These are phyloP conservation scores for Ctenicera cuprea DNA, from an alignment of 2,888 invertebrate species.

Conservation along the genomic window DNA sequence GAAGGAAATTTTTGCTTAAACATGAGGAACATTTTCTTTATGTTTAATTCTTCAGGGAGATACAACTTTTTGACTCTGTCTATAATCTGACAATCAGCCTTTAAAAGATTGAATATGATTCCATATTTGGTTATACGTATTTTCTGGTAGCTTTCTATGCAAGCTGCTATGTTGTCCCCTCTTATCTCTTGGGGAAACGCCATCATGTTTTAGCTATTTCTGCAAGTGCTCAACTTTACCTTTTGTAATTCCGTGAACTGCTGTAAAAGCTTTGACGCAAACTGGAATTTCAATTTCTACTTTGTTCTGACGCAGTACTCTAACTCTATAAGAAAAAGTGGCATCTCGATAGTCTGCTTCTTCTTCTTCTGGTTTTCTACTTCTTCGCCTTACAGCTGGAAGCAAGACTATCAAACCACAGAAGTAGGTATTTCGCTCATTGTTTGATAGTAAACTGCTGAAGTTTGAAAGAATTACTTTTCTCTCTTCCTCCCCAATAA, in stretches of 20 bases:
- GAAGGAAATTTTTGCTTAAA: not conserved
- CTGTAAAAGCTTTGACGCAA: conserved; percentile 28
- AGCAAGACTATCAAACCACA: conserved; percentile 14
- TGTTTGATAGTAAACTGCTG: not conserved
- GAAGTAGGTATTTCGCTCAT: conserved; percentile 18
- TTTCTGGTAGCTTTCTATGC: not conserved
- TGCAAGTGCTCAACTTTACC: conserved; percentile 13
- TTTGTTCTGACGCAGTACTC: not conserved
- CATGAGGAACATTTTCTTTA: conserved; percentile 8
- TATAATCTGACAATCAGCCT: conserved; percentile 40
- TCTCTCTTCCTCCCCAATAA: not conserved
- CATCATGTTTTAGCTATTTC: conserved; percentile 4
- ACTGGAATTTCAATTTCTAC: not conserved
- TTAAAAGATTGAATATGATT: conserved; percentile 36
- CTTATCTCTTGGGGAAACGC: conserved; percentile 12
- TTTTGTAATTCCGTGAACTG: conserved; percentile 11
- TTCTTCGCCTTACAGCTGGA: conserved; percentile 1
- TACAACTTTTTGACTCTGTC: not conserved
- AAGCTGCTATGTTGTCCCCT: conserved; percentile 18
- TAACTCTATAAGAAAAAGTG: conserved; percentile 14
- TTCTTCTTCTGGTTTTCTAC: conserved; percentile 8
- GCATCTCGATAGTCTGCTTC: not conserved
- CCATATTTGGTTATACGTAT: conserved; percentile 24
- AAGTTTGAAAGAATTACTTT: conserved; percentile 13
- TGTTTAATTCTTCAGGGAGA: not conserved